Evolutionary conservation across 2,113 vertebrate genomes (phyloP), one percentile per base, ranked within the genome.

Genomic region (Suncus etruscus): DNA sequence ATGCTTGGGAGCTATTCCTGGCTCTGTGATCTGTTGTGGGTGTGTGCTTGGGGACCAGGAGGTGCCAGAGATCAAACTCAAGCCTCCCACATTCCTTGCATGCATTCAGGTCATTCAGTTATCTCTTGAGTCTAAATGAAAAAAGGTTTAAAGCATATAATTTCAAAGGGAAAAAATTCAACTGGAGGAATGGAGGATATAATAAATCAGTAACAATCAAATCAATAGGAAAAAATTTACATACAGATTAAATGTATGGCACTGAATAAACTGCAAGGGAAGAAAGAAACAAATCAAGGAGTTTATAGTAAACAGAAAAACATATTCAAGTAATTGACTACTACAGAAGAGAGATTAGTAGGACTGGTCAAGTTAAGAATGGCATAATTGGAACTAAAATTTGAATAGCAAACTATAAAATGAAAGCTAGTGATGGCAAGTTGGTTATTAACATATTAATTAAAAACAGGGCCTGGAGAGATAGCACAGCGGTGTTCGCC

Each of bases 91-190:
- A 61, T 61, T 3, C 58, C 54, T 22, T 61, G 58, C 58, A 61
- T 22, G 15, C 58, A 61, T 16, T 58, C 54, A 7, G 58, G 3
- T 20, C 58, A 61, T 22, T 58, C 15, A 58, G 54, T 18, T 61
- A 61, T 61, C 58, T 61, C 58, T 61, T 61, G 16, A 58, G 84
- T 82, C 68, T 76, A 90, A 74, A 47, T 69, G 31, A 78, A 68
- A 81, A 27, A 87, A 45, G 54, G 50, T 65, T 89, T 77, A 61
- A 83, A 72, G 61, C 10, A 72, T 39, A 27, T 29, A 58, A 79
- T 83, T 76, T 11, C 69, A 78, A 87, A 94, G 48, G 39, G 5
- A 83, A 12, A 58, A 81, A n/a, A 66, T 58, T 10, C 6, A 47
- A 7, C 72, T 27, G 29, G 39, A 20, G 47, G 0, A 47, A 4